phyloP scores from a whole-genome alignment of 1,140 invertebrate genomes.

The Formica exsecta region DNA sequence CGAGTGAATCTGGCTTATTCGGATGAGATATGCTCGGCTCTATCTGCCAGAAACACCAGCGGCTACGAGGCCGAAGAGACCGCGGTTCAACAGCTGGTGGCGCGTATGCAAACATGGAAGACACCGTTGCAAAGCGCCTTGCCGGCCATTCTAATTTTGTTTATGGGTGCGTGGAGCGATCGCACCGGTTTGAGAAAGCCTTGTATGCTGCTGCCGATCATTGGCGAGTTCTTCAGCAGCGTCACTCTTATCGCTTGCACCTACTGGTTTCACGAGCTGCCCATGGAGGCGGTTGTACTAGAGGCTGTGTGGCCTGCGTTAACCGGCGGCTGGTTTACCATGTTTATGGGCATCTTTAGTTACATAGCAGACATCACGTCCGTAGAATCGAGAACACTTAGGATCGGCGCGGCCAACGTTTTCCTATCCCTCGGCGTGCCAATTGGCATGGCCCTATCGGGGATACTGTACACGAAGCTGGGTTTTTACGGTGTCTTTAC shows the following conservation, averaged over 20 bases:
- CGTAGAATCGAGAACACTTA: constrained; percentile 92
- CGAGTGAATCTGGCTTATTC: constrained; percentile 92
- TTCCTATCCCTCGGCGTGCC: constrained; percentile 93
- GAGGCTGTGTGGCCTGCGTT: constrained; percentile 93
- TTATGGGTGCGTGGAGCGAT: constrained; percentile 93
- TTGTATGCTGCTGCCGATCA: constrained; percentile 93
- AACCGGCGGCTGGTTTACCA: constrained; percentile 94
- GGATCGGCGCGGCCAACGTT: constrained; percentile 94
- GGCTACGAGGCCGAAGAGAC: constrained; percentile 91
- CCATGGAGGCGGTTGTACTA: constrained; percentile 92
- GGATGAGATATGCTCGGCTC: constrained; percentile 90
- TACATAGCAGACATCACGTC: constrained; percentile 95
- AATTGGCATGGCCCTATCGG: constrained; percentile 92
- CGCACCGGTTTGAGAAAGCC: constrained; percentile 92
- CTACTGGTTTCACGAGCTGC: constrained; percentile 92
- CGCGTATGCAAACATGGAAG: constrained; percentile 93
- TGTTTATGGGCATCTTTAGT: constrained; percentile 96
- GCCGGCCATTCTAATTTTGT: constrained; percentile 91
- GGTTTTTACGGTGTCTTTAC: constrained; percentile 93
- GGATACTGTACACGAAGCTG: constrained; percentile 90
- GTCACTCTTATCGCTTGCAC: constrained; percentile 93
- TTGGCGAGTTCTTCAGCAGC: constrained; percentile 92
- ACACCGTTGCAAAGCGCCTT: constrained; percentile 92
- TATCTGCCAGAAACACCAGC: constrained; percentile 90
- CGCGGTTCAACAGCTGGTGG: constrained; percentile 91